Base-by-base conservation (phyloP, 2,113 vertebrate genomes). In the Pangasianodon hypophthalmus region DNA sequence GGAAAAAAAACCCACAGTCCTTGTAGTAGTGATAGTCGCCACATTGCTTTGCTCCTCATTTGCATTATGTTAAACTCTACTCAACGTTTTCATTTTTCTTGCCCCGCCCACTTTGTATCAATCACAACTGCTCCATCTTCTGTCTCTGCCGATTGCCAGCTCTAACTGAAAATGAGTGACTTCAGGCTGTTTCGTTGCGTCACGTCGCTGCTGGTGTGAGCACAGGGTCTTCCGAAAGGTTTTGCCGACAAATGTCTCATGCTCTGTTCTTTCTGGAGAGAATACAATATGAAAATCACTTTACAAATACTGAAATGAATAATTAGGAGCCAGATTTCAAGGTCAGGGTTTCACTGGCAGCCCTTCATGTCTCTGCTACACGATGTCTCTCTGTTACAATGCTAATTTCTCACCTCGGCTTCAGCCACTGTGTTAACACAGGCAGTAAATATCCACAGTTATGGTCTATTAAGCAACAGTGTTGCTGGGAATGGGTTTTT, bases 271-370 rank as follows among this genome's bases (percentile, higher is more conserved):
- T 52, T n/a, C 6, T 52, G 77, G 24, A 29, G 26, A 52, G 26
- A 80, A 52, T 50, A 18, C 26, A 52, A 16, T 52, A 3, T 29
- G 18, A n/a, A 77, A 16, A 16, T 52, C 1, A 16, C 77, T n/a
- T 50, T 80, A 29, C 48, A 52, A n/a, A 80, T n/a, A 29, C 10
- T 16, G 46, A n/a, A 54, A 10, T 37, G 64, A 71, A 32, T 52
- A 86, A 86, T 86, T 86, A 52, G 29, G 46, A 37, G n/a, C 18
- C 26, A n/a, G 13, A 60, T 85, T 46, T 85, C 32, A 41, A 32
- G 84, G 62, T 86, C 85, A 24, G 46, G 11, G 64, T 86, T 86
- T 69, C 37, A 11, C 26, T 71, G 64, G 85, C 85, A 71, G 44
- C 26, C 60, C 14, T 16, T 67, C 24, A 18, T 60, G 56, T 85